Conservation (phyloP, 2,797 vertebrate species). For the Lophotriccus pileatus region DNA sequence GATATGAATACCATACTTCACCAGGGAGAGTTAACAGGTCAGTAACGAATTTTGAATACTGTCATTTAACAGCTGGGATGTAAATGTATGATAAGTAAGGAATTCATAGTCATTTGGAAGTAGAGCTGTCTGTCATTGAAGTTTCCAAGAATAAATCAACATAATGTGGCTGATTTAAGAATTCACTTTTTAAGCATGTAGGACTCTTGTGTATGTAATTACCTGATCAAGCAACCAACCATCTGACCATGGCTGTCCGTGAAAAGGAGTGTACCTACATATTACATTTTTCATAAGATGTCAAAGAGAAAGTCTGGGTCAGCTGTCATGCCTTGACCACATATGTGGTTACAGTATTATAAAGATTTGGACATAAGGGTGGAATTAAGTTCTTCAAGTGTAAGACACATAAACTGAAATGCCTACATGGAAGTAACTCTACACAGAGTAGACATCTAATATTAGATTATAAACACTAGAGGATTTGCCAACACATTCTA, state of each 20-base stretch:
- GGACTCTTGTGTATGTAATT: not conserved
- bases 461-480: not conserved
- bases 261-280: not conserved
- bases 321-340: not conserved
- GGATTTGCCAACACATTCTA: not conserved
- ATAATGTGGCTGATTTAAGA: not conserved
- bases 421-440: not conserved
- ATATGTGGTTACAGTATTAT: rapidly evolving
- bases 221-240: not conserved
- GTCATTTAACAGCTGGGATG: not conserved
- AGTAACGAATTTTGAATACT: not conserved
- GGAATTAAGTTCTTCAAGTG: not conserved
- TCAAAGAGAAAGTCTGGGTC: not conserved
- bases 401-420: not conserved
- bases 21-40: not conserved
- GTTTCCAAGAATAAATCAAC: not conserved
- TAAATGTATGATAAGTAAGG: not conserved
- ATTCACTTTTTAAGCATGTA: not conserved
- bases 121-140: not conserved
- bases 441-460: not conserved
- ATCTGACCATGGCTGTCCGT: not conserved
- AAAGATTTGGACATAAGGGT: not conserved
- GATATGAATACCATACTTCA: not conserved
- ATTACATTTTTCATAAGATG: not conserved
- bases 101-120: not conserved